phyloP scores from a whole-genome alignment of 2,113 vertebrate species.

The Coracopsis vasa region DNA sequence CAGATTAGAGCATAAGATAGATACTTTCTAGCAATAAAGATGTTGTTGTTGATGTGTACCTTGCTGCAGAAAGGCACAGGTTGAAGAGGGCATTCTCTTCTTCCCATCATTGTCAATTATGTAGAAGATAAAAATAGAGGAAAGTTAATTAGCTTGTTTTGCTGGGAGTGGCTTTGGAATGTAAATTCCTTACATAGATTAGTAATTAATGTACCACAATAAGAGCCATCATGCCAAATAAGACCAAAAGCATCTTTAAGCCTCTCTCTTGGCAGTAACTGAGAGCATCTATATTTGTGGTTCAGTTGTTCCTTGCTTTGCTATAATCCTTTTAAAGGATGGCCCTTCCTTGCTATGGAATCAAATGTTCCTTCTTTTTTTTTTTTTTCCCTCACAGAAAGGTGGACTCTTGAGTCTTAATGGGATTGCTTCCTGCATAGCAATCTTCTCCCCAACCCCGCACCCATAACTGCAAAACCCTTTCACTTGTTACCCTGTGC shows the following conservation, averaged over 20 bases:
- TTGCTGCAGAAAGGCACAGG: background rate
- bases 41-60: background rate
- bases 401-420: fast-evolving
- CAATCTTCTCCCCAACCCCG: background rate
- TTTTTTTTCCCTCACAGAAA: background rate
- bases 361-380: background rate
- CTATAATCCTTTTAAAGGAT: background rate
- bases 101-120: background rate
- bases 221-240: fast-evolving
- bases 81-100: background rate
- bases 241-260: background rate
- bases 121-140: background rate
- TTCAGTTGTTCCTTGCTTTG: background rate
- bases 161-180: background rate
- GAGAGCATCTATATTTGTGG: background rate
- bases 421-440: background rate
- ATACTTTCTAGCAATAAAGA: background rate
- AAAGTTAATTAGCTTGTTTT: background rate
- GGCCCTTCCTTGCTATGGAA: background rate
- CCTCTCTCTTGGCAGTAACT: background rate
- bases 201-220: background rate
- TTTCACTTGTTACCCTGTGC: background rate
- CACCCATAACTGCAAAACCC: background rate
- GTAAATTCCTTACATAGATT: background rate
- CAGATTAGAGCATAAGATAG: background rate